phyloP scores from a whole-genome alignment of 2,888 invertebrate genomes.

The Caenorhabditis macrosperma region DNA sequence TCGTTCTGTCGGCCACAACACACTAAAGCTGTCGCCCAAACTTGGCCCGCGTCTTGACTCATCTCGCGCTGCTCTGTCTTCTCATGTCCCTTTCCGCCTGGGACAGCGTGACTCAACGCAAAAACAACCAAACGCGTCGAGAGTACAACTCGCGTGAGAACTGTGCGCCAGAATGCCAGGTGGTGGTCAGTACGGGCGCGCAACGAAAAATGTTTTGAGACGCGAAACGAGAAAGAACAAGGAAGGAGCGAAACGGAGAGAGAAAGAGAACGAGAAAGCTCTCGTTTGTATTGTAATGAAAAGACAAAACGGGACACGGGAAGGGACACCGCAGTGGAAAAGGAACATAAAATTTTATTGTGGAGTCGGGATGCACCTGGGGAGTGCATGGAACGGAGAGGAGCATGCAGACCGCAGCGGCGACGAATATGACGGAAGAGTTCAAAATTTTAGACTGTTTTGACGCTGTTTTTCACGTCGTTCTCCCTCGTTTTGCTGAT shows the following conservation, averaged over 20 bases:
- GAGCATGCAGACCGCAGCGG: neutral
- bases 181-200: constrained; percentile 23
- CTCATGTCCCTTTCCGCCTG: neutral
- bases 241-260: neutral
- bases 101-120: neutral
- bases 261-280: constrained; percentile 20
- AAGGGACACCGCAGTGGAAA: neutral
- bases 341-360: constrained; percentile 42
- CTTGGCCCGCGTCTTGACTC: constrained; percentile 18
- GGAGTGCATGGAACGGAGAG: neutral
- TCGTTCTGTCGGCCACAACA: constrained; percentile 17
- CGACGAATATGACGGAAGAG: neutral
- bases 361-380: constrained; percentile 24
- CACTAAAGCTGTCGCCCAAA: constrained; percentile 38
- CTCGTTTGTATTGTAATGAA: constrained; percentile 54
- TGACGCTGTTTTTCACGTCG: neutral
- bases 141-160: neutral
- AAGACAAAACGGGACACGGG: constrained; percentile 44
- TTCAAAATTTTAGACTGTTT: neutral
- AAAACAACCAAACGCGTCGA: neutral
- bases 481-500: neutral
- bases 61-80: neutral
- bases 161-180: neutral
- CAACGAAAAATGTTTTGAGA: constrained; percentile 36
- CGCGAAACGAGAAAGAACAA: constrained; percentile 6